These are phyloP conservation scores for Bibio marci DNA, from an alignment of 2,888 invertebrate species.

Conservation along the genomic window DNA sequence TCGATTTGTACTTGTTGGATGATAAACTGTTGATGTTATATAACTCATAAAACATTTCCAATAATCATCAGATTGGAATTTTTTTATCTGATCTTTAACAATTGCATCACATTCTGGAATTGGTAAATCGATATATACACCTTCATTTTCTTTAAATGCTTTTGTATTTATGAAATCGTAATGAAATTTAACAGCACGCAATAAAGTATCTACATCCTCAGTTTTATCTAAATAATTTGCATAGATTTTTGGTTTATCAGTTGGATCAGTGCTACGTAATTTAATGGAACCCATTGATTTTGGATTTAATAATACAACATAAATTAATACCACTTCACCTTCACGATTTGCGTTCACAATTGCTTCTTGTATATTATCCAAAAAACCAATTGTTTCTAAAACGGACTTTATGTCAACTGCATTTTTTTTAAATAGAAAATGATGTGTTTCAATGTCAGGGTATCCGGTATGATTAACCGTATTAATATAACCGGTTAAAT, in stretches of 20 bases:
- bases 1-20: slow-evolving; percentile 50
- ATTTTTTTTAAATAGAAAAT: slow-evolving; percentile 20
- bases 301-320: slow-evolving; percentile 26
- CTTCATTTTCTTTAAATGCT: slow-evolving; percentile 24
- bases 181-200: slow-evolving; percentile 21
- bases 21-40: slow-evolving; percentile 47
- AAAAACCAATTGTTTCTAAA: slow-evolving; percentile 22
- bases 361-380: slow-evolving; percentile 20
- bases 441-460: slow-evolving; percentile 7
- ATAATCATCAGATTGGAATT: slow-evolving; percentile 28
- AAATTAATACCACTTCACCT: slow-evolving; percentile 24
- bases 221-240: slow-evolving; percentile 40
- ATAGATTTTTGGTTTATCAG: slow-evolving; percentile 39
- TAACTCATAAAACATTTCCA: slow-evolving; percentile 53
- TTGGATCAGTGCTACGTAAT: slow-evolving; percentile 35
- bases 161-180: slow-evolving; percentile 25
- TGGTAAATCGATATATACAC: slow-evolving; percentile 15
- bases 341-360: slow-evolving; percentile 21
- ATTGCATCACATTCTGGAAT: slow-evolving; percentile 15
- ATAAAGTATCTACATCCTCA: slow-evolving; percentile 32
- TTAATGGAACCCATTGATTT: slow-evolving; percentile 34
- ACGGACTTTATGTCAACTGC: slow-evolving; percentile 22
- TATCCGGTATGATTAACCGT: slow-evolving; percentile 22
- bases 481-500: slow-evolving; percentile 35
- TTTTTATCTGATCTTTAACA: slow-evolving; percentile 9